Evolutionary conservation across 2,113 vertebrate genomes (phyloP).

Genomic region (Pedetes capensis): DNA sequence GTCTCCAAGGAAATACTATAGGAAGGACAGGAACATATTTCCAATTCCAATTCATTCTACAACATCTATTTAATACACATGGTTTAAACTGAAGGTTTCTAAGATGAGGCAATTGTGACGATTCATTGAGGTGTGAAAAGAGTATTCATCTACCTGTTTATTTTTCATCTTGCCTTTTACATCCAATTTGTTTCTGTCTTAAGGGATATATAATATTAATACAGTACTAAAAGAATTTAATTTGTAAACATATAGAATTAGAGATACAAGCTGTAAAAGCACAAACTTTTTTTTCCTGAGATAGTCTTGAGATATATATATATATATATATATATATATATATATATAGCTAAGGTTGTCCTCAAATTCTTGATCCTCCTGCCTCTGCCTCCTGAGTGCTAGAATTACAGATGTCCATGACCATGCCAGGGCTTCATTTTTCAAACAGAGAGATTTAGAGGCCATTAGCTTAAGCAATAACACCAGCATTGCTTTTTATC

Average conservation of each 20-base stretch:
- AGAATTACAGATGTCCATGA: background rate
- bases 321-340: no score
- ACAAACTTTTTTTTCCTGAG: background rate
- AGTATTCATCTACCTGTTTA: background rate
- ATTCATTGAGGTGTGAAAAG: background rate
- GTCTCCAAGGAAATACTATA: background rate
- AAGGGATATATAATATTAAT: background rate
- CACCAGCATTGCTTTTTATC: background rate
- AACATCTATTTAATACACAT: background rate
- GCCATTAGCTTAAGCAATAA: background rate
- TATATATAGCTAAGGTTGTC: background rate
- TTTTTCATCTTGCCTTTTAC: background rate
- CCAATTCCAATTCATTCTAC: background rate
- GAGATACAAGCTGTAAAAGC: background rate
- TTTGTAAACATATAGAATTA: background rate
- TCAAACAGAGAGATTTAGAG: background rate
- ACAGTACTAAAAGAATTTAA: background rate
- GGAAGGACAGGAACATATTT: background rate
- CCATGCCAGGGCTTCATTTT: background rate
- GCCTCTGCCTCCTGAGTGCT: background rate
- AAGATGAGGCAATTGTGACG: background rate
- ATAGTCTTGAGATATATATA: no score
- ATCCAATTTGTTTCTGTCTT: background rate
- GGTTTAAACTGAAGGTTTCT: constrained; percentile 3
- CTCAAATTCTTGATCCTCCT: background rate